Percentiles rank a stretch among this genome's conserved stretches.
Conservation (phyloP, 1,140 invertebrate species). For the Meloidogyne chitwoodi region DNA sequence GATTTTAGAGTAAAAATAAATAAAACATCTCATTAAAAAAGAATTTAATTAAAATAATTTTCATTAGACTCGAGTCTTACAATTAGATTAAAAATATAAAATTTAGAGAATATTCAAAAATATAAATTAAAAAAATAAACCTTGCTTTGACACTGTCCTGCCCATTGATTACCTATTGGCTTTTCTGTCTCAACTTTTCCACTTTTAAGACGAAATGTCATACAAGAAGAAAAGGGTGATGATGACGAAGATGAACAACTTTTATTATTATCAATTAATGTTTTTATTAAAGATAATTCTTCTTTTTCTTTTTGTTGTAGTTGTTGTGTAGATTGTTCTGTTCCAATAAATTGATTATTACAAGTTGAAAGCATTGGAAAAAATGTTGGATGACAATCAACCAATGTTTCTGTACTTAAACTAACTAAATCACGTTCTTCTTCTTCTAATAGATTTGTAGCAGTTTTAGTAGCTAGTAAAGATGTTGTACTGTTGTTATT, state of each 20-base stretch:
- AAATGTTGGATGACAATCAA: slow-evolving; percentile 28
- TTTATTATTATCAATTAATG: not conserved
- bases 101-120: no score
- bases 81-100: no score
- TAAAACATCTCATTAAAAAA: not conserved
- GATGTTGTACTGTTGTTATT: not conserved
- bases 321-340: not conserved
- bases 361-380: not conserved
- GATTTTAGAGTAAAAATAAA: not conserved
- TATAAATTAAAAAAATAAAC: slow-evolving; percentile 12
- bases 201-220: slow-evolving; percentile 40
- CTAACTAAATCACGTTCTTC: slow-evolving; percentile 20
- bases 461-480: not conserved
- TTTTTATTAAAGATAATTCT: not conserved
- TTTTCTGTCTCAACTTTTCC: slow-evolving; percentile 42
- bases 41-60: not conserved
- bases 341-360: not conserved
- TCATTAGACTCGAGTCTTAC: no score
- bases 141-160: slow-evolving; percentile 46
- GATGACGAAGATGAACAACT: not conserved
- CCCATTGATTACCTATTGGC: slow-evolving; percentile 35
- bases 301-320: not conserved
- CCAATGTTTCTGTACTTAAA: slow-evolving; percentile 28
- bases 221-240: slow-evolving; percentile 2
- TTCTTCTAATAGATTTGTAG: slow-evolving; percentile 10